Evolutionary conservation across 1,140 invertebrate genomes (phyloP).

Genomic region (Drosophila leontia): DNA sequence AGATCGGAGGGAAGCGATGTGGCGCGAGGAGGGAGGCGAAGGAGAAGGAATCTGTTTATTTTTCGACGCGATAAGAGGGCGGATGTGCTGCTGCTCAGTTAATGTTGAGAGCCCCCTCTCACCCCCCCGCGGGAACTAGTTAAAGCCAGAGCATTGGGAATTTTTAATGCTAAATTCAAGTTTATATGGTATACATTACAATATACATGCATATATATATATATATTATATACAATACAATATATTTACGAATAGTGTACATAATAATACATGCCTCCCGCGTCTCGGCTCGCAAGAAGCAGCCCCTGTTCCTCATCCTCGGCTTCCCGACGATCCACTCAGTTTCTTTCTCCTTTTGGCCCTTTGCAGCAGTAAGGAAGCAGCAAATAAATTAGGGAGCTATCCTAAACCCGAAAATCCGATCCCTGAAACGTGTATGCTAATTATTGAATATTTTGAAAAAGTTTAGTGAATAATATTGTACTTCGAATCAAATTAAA

Average conservation of each 20-base stretch:
- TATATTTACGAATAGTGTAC: constrained; percentile 78
- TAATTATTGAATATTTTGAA: constrained; percentile 76
- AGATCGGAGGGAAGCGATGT: constrained; percentile 30
- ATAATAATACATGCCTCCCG: constrained; percentile 65
- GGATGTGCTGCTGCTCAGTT: constrained; percentile 65
- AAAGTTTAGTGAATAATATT: constrained; percentile 76
- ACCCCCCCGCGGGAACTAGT: constrained; percentile 33
- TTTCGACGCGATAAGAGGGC: constrained; percentile 33
- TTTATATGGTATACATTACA: constrained; percentile 80
- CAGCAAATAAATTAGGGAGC: constrained; percentile 38
- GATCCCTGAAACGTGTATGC: constrained; percentile 52
- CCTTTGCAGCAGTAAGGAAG: constrained; percentile 61
- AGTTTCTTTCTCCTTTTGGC: constrained; percentile 55
- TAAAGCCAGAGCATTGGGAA: constrained; percentile 63
- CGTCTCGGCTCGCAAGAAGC: constrained; percentile 30
- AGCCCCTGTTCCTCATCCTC: constrained; percentile 1
- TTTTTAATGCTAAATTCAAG: constrained; percentile 81
- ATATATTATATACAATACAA: constrained; percentile 70
- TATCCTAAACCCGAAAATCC: constrained; percentile 34
- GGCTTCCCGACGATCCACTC: constrained; percentile 24
- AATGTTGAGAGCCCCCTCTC: constrained; percentile 70
- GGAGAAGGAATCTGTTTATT: constrained; percentile 65
- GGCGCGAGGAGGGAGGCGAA: constrained; percentile 21
- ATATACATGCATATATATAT: constrained; percentile 69
- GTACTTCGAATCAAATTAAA: constrained; percentile 79